Evolutionary conservation across 2,797 vertebrate genomes (phyloP).

Genomic region (Phyllotis vaccarum): DNA sequence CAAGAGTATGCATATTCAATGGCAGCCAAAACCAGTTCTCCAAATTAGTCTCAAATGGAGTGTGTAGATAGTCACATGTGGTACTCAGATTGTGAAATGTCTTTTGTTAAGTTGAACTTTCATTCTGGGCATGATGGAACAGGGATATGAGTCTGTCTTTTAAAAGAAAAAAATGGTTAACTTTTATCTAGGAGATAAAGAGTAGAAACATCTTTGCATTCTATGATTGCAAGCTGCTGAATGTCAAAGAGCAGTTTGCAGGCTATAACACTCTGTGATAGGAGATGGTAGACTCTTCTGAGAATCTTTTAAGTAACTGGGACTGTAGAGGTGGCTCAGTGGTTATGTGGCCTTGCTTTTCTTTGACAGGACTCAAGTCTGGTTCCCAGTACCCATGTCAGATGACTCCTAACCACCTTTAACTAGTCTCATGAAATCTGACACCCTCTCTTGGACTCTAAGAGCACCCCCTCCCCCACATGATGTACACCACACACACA

Average conservation of each 20-base stretch:
- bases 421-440: background rate
- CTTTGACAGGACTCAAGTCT: background rate
- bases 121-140: background rate
- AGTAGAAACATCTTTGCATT: slow-evolving; percentile 49
- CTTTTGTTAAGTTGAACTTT: slow-evolving; percentile 56
- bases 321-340: background rate
- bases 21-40: background rate
- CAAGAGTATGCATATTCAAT: background rate
- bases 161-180: background rate
- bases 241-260: background rate
- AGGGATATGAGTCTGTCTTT: background rate
- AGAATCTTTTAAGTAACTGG: too few species aligned
- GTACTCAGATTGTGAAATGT: background rate
- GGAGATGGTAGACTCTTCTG: background rate
- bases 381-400: background rate
- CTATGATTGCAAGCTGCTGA: background rate
- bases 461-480: too few species aligned
- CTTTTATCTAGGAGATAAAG: slow-evolving; percentile 40
- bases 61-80: slow-evolving; percentile 16
- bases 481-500: background rate
- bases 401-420: background rate
- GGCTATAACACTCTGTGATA: background rate
- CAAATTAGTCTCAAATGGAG: background rate
- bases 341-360: background rate
- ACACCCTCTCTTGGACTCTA: background rate